These are phyloP conservation scores for Sebastes jordani DNA, from an alignment of 2,797 vertebrate genomes.

Conservation along the genomic window DNA sequence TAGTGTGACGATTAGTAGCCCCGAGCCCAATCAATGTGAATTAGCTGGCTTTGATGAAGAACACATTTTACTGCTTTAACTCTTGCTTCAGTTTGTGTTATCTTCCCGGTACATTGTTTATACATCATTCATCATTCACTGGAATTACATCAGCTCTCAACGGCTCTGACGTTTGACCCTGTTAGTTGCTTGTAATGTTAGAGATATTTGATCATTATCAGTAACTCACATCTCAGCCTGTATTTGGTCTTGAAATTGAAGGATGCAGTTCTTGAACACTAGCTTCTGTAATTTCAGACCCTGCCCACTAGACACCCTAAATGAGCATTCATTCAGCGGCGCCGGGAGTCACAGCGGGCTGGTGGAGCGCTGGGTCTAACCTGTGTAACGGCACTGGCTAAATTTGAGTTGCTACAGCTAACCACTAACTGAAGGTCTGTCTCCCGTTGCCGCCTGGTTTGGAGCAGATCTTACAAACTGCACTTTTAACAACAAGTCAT, in stretches of 20 bases:
- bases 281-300: not conserved
- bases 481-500: not conserved
- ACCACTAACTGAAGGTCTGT: not conserved
- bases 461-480: not conserved
- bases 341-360: no score
- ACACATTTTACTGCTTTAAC: not conserved
- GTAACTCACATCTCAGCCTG: not conserved
- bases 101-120: not conserved
- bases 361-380: no score
- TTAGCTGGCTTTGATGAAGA: not conserved
- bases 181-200: not conserved
- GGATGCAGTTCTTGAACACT: not conserved
- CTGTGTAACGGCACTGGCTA: no score
- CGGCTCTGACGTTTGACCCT: not conserved
- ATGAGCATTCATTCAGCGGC: no score
- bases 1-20: slow-evolving; percentile 1
- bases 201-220: not conserved
- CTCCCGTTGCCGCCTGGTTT: not conserved
- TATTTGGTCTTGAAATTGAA: not conserved
- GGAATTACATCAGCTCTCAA: not conserved
- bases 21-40: slow-evolving; percentile 4
- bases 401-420: no score
- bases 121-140: not conserved
- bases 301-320: not conserved
- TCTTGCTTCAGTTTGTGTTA: not conserved